These are phyloP conservation scores for Ephestia elutella DNA, from an alignment of 1,140 invertebrate genomes.

Conservation along the genomic window DNA sequence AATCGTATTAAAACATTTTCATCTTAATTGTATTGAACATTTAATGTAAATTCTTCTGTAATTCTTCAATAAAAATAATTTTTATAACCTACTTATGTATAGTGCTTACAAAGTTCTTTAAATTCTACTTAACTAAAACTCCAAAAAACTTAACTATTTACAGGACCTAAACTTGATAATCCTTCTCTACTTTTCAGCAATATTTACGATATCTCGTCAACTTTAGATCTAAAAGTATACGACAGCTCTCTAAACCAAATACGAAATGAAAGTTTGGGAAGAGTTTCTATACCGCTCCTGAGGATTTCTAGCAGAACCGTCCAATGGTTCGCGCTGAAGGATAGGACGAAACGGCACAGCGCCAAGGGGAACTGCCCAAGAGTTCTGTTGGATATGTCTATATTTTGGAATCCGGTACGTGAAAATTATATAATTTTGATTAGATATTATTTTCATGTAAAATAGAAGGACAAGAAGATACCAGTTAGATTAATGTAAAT, in stretches of 20 bases:
- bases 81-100: too few species aligned
- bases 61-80: too few species aligned
- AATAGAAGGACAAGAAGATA: too few species aligned
- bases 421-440: conserved; percentile 10
- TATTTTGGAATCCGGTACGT: conserved; percentile 63
- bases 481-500: too few species aligned
- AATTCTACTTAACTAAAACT: too few species aligned
- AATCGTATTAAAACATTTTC: too few species aligned
- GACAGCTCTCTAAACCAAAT: conserved; percentile 44
- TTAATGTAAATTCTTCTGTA: too few species aligned
- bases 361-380: conserved; percentile 57
- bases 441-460: too few species aligned
- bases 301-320: conserved; percentile 40
- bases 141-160: too few species aligned
- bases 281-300: conserved; percentile 53
- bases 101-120: too few species aligned
- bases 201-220: conserved; percentile 96
- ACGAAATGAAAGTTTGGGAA: conserved; percentile 84
- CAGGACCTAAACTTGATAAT: not conserved
- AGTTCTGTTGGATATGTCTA: conserved; percentile 68
- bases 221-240: conserved; percentile 91
- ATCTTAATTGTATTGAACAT: too few species aligned
- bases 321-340: conserved; percentile 56
- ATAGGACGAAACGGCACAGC: conserved; percentile 36
- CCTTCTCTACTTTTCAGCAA: conserved; percentile 77